phyloP scores from a whole-genome alignment of 2,888 invertebrate species.

The Eupelmus urozonus region DNA sequence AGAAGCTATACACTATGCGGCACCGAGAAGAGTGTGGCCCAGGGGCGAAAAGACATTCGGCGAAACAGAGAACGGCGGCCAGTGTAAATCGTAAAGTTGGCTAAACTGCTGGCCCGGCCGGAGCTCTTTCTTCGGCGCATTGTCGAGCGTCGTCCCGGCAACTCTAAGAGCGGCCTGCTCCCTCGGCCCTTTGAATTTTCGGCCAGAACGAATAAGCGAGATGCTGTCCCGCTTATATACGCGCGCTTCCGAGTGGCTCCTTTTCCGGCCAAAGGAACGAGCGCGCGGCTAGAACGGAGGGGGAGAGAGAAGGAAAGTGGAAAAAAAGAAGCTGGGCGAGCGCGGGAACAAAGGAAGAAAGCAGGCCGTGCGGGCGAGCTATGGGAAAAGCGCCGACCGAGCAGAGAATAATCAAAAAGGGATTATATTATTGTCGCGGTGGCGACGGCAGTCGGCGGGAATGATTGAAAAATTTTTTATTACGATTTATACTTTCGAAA shows the following conservation, averaged over 20 bases:
- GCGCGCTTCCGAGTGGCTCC: slow-evolving; percentile 34
- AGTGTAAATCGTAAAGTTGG: slow-evolving; percentile 14
- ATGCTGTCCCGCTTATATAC: not conserved
- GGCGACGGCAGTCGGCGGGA: not conserved
- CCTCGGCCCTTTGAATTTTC: slow-evolving; percentile 25
- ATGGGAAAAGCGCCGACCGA: slow-evolving; percentile 42
- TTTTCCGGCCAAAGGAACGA: slow-evolving; percentile 16
- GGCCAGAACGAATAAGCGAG: not conserved
- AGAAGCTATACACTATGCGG: no score
- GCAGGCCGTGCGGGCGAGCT: not conserved
- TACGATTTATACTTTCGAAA: slow-evolving; percentile 35
- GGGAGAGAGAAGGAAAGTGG: not conserved
- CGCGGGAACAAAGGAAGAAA: slow-evolving; percentile 24
- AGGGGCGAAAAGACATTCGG: not conserved
- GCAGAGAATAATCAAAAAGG: slow-evolving; percentile 43
- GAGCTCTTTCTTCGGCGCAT: no score
- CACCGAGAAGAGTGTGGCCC: not conserved
- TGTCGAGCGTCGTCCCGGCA: slow-evolving; percentile 9
- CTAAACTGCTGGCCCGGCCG: not conserved
- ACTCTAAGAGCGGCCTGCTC: not conserved
- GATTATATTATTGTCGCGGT: slow-evolving; percentile 22
- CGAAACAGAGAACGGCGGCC: not conserved
- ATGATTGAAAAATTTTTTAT: slow-evolving; percentile 35
- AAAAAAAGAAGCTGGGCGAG: no score
- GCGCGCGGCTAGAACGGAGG: not conserved